Base-by-base conservation (phyloP, 2,797 vertebrate species). In the Apogon talboti region DNA sequence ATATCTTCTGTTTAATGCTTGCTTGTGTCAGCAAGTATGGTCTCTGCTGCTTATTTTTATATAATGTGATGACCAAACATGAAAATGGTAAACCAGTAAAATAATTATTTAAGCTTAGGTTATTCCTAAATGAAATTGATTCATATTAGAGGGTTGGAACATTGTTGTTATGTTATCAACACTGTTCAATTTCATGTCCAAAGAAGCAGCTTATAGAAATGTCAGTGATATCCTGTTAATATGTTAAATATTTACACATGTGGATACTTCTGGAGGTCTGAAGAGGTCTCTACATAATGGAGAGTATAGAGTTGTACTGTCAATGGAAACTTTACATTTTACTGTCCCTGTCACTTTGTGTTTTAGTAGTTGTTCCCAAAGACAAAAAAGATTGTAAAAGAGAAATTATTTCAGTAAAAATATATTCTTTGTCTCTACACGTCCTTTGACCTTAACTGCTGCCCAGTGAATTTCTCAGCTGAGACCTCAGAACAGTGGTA, bases 231-330 rank as follows among this genome's bases (percentile, higher is more conserved):
- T 74, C 79, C 67, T 74, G 81, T 69, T 85, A 74, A 73, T 21
- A 21, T 73, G 80, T 82, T 80, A 75, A 82, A 81, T 84, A 79
- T 83, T 86, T 55, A 79, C 77, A 69, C 44, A 43, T 76, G 38
- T 70, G 44, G 47, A 53, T 35, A 55, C 71, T 69, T 76, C 52
- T 69, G 62, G 76, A 19, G 11, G 50, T 3, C 40, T 56, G 59
- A 33, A 66, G 44, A 19, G 28, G 35, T 80, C 64, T 46, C n/a
- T 12, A 3, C 45, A 56, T 49, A 10, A 0, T 45, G 65, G 13
- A 43, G 41, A 43, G n/a, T 43, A 38, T 41, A 42, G 9, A 54
- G 43, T 70, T 49, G 37, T 53, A 53, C 79, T 53, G 66, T 48
- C 28, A 35, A n/a, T 55, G 44, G 57, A 45, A 52, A 24, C 6